phyloP scores from a whole-genome alignment of 2,797 vertebrate genomes.

The Varecia variegata region DNA sequence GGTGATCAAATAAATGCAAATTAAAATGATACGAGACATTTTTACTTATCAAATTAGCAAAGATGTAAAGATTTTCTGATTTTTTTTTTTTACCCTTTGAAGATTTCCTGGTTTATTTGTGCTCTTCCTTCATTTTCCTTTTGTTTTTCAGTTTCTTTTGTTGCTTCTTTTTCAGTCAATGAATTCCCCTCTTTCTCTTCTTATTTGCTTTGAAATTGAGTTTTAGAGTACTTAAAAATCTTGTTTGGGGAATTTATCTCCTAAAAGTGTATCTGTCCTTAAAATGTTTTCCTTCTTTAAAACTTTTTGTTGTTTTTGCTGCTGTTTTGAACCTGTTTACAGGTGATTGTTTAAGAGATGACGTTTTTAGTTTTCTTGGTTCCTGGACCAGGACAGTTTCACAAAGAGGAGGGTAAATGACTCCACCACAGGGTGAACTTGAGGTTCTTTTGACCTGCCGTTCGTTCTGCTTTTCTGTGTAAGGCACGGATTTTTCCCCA shows the following conservation, averaged over 20 bases:
- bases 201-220: conserved; percentile 2
- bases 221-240: background rate
- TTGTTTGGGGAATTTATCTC: background rate
- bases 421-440: background rate
- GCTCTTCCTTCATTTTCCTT: background rate
- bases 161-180: background rate
- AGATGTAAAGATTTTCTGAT: background rate
- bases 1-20: conserved; percentile 6
- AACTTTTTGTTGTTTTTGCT: background rate
- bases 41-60: conserved; percentile 37
- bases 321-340: background rate
- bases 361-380: background rate
- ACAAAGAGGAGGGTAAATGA: background rate
- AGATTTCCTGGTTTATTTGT: background rate
- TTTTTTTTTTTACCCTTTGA: background rate
- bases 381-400: background rate
- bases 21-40: conserved; percentile 1
- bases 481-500: background rate
- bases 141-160: conserved; percentile 1
- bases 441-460: background rate
- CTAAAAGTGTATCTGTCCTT: background rate
- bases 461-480: background rate
- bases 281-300: background rate
- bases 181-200: background rate
- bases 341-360: background rate